Percentiles rank a stretch among this genome's conserved stretches.
Conservation (phyloP, 2,113 vertebrate genomes). For the Pseudorasbora parva region DNA sequence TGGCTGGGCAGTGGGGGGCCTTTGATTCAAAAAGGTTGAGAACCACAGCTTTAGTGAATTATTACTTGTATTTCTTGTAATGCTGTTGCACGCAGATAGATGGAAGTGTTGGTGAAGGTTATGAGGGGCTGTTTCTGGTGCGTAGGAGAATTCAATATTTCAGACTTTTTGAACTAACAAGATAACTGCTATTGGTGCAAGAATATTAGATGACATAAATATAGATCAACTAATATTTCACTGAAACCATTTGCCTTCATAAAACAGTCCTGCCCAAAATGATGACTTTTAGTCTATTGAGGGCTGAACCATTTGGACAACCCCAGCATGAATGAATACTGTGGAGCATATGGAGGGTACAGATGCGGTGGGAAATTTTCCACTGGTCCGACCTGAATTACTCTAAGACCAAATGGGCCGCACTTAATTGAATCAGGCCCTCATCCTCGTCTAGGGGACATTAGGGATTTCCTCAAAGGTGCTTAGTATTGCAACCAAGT, state of each 20-base stretch:
- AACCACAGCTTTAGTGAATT: neutral
- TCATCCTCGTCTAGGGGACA: slow-evolving; percentile 68
- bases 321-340: neutral
- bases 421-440: slow-evolving; percentile 65
- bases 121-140: neutral
- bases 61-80: neutral
- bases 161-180: neutral
- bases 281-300: neutral
- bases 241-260: neutral
- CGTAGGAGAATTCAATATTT: neutral
- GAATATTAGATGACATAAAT: neutral
- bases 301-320: neutral
- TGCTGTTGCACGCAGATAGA: neutral
- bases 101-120: slow-evolving; percentile 7
- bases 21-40: too few species aligned
- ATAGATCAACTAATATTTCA: neutral
- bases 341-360: slow-evolving; percentile 35
- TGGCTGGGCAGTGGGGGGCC: too few species aligned
- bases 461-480: slow-evolving; percentile 68
- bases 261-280: neutral
- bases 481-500: slow-evolving; percentile 63
- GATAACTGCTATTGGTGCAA: neutral
- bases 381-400: slow-evolving; percentile 39
- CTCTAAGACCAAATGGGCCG: slow-evolving; percentile 30
- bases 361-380: slow-evolving; percentile 29